These are phyloP conservation scores for Atrichornis clamosus DNA, from an alignment of 2,113 vertebrate species.

Conservation along the genomic window DNA sequence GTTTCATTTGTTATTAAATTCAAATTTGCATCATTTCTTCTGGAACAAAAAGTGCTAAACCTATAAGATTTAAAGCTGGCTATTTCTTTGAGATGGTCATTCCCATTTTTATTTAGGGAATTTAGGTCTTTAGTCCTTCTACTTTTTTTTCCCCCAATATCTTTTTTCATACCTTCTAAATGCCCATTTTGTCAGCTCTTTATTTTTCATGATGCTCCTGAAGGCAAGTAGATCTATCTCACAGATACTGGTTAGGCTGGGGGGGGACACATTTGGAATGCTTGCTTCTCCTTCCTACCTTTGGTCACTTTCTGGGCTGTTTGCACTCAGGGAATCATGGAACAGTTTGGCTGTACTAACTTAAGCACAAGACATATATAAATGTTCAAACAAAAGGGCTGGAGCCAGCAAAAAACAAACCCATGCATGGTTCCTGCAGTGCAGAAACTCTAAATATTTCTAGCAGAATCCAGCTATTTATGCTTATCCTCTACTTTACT, in stretches of 20 bases:
- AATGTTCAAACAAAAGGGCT: not conserved
- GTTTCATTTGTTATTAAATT: not conserved
- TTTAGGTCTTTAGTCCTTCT: not conserved
- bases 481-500: not conserved
- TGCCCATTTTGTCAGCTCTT: not conserved
- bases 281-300: not conserved
- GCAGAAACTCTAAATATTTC: conserved; percentile 29
- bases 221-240: not conserved
- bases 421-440: not conserved
- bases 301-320: not conserved
- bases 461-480: not conserved
- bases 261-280: not conserved
- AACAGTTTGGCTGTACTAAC: not conserved
- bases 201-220: not conserved
- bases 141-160: not conserved
- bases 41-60: not conserved
- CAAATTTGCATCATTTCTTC: not conserved
- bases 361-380: not conserved
- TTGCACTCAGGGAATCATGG: not conserved
- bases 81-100: not conserved
- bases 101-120: not conserved
- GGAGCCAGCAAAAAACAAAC: conserved; percentile 21
- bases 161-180: not conserved
- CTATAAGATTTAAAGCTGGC: not conserved
- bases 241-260: not conserved